A percentile compares a stretch with the other conserved stretches of the same genome.
phyloP scores from a whole-genome alignment of 2,113 vertebrate species.

The Amazona vittata region DNA sequence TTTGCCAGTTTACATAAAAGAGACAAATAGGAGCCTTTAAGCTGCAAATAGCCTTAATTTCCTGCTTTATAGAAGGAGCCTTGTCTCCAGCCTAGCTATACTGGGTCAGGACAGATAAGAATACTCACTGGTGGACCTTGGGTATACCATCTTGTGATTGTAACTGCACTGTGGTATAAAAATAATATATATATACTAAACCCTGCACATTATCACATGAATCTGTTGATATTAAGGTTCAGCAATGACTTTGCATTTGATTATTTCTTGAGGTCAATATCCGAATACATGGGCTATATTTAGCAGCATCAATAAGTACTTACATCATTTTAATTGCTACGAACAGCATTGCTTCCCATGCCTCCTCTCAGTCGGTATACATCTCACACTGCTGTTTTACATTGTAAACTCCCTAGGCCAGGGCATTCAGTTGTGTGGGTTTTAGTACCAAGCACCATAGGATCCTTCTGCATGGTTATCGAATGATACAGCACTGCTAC shows the following conservation, averaged over 20 bases:
- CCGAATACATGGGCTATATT: not conserved
- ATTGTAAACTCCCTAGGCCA: not conserved
- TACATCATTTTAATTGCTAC: not conserved
- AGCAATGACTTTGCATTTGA: not conserved
- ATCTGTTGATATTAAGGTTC: not conserved
- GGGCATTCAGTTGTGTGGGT: rapidly evolving
- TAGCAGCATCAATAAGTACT: not conserved
- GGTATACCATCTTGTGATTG: not conserved
- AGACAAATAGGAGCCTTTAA: not conserved
- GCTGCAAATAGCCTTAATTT: not conserved
- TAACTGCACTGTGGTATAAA: not conserved
- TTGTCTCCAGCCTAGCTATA: not conserved
- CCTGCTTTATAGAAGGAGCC: not conserved
- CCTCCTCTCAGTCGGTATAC: not conserved
- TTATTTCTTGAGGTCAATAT: not conserved
- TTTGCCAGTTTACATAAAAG: not conserved
- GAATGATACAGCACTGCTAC: not conserved
- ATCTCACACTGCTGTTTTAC: not conserved
- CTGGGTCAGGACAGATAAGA: not conserved
- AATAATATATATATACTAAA: not conserved
- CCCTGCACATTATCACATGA: not conserved
- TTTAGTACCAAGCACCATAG: not conserved
- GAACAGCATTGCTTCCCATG: not conserved
- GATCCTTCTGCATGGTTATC: not conserved
- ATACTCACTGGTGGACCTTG: not conserved